Base-by-base conservation (phyloP, 2,113 vertebrate genomes). In the Cisticola juncidis region DNA sequence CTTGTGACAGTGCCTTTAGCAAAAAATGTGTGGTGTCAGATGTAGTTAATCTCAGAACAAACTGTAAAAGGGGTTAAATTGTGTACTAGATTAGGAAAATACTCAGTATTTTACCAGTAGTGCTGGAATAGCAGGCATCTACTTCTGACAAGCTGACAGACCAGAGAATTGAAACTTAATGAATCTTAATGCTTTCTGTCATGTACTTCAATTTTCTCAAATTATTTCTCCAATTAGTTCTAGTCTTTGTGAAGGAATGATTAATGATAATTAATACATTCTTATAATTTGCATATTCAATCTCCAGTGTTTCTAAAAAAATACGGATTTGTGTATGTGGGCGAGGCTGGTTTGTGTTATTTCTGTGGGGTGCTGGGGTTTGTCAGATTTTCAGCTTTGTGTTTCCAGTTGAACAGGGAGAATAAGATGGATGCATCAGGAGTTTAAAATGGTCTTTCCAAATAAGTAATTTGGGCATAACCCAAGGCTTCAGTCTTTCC, bases 221-320 rank as follows among this genome's bases (percentile, higher is more conserved):
- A 98, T 98, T 96, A 97, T 96, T 97, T 97, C 96, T 97, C 96
- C 96, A 98, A 97, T 98, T 98, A 97, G 96, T 96, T 96, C 92
- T 80, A 95, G 91, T 95, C 95, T 95, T 98, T 97, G 92, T 98
- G 97, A 97, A 97, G 96, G 96, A 96, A 97, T 96, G 96, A 97
- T 95, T 98, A 97, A 98, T 98, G 97, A 97, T 98, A 98, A 98
- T 98, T 97, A 96, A 96, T 95, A 95, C 88, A 88, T 96, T 89
- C 85, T 88, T 93, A 79, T 42, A 68, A 97, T 97, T 98, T 98
- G 92, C 95, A 96, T 97, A 95, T 95, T 95, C 92, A 80, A 68
- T 57, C 91, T 97, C n/a, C 48, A 90, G 38, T 81, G 61, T 97
- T 97, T 90, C 94, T 81, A 23, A 93, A 91, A 92, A 95, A 94